Percentiles rank a stretch among this genome's conserved stretches.
phyloP scores from a whole-genome alignment of 2,797 vertebrate species.

The Acipenser ruthenus region DNA sequence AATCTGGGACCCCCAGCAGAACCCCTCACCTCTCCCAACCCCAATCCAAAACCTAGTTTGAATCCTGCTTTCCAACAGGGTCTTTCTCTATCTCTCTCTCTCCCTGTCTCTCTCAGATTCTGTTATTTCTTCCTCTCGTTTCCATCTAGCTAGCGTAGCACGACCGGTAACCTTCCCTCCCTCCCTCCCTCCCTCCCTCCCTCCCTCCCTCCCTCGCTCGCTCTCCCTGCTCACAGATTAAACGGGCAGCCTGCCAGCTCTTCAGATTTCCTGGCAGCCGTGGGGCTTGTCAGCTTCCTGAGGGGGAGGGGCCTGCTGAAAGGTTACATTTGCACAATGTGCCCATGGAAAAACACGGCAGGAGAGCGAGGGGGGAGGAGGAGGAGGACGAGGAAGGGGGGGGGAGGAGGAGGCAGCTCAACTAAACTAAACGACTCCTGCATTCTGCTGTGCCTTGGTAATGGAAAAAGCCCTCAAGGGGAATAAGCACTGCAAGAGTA shows the following conservation, averaged over 20 bases:
- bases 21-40: too few relatives aligned
- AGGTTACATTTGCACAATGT: slow-evolving; percentile 91
- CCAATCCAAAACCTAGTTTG: too few relatives aligned
- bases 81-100: too few relatives aligned
- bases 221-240: slow-evolving; percentile 63
- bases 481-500: slow-evolving; percentile 69
- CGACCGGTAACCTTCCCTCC: slow-evolving; percentile 4
- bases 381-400: slow-evolving; percentile 8
- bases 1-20: too few relatives aligned
- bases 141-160: neutral
- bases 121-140: neutral
- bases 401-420: slow-evolving; percentile 23
- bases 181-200: too few relatives aligned
- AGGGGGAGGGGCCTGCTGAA: slow-evolving; percentile 69
- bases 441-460: slow-evolving; percentile 55
- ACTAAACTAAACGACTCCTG: slow-evolving; percentile 60
- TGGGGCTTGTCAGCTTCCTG: slow-evolving; percentile 71
- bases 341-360: slow-evolving; percentile 65
- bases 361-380: neutral
- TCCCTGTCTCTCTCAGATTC: neutral
- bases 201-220: slow-evolving; percentile 29
- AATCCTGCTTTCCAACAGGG: too few relatives aligned
- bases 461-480: slow-evolving; percentile 78
- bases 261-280: slow-evolving; percentile 77
- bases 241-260: slow-evolving; percentile 81